Evolutionary conservation across 2,888 invertebrate species (phyloP).

Genomic region (Cephus pulcher): DNA sequence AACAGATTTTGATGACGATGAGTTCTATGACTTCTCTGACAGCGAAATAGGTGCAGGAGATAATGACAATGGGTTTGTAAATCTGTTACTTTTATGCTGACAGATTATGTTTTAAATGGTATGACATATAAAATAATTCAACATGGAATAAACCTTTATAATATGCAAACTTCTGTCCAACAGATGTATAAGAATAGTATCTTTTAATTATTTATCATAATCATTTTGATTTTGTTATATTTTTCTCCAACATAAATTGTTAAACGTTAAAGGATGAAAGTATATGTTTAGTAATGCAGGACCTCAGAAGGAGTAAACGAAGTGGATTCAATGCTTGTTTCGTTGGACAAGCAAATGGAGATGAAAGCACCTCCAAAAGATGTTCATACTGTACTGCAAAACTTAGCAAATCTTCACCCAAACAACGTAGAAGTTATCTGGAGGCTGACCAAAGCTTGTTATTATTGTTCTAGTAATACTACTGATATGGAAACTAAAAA

Average conservation of each 20-base stretch:
- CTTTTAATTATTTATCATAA: neutral
- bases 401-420: conserved; percentile 44
- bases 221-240: conserved; percentile 10
- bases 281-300: conserved; percentile 62
- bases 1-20: conserved; percentile 60
- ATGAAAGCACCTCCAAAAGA: conserved; percentile 33
- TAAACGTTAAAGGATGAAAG: conserved; percentile 49
- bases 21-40: conserved; percentile 63
- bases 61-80: conserved; percentile 52
- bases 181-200: neutral
- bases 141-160: neutral
- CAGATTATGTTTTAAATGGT: conserved; percentile 7
- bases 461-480: conserved; percentile 40
- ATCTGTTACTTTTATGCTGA: conserved; percentile 5
- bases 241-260: conserved; percentile 26
- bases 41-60: conserved; percentile 50
- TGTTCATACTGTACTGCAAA: conserved; percentile 45
- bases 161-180: neutral
- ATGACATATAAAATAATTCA: conserved; percentile 5
- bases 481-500: conserved; percentile 38
- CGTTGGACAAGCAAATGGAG: conserved; percentile 46
- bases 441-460: conserved; percentile 57
- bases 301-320: conserved; percentile 46
- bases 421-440: conserved; percentile 56
- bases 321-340: conserved; percentile 41